Conservation (phyloP, 1,140 invertebrate species). For the Procambarus clarkii region DNA sequence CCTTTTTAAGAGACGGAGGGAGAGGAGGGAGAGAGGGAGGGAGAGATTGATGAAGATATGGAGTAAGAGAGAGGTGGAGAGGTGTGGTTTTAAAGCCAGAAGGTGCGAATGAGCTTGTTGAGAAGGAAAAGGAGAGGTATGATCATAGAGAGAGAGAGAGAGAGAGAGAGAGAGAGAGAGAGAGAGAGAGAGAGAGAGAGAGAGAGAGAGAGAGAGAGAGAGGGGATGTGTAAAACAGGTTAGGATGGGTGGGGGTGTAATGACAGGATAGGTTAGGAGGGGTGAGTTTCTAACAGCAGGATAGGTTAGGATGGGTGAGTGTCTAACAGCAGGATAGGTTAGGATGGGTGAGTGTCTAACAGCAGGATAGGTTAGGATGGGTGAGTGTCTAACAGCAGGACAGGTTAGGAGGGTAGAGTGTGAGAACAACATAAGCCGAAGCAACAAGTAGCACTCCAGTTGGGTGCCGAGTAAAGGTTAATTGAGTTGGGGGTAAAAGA, state of each 20-base stretch:
- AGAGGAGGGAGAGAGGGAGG: neutral
- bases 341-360: neutral
- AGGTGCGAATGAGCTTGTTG: no score
- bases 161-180: constrained; percentile 24
- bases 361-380: neutral
- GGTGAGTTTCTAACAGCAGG: no score
- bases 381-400: neutral
- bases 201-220: neutral
- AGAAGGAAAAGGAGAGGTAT: neutral
- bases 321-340: neutral
- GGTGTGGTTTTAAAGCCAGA: neutral
- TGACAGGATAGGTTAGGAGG: neutral
- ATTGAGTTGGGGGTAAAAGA: neutral
- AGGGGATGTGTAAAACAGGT: neutral
- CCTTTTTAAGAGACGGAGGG: no score
- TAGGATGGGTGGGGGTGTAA: neutral
- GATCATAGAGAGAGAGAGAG: neutral
- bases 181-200: constrained; percentile 11
- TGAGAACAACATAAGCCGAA: neutral
- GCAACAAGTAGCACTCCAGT: no score
- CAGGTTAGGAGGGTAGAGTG: neutral
- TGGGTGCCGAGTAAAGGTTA: neutral
- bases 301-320: no score
- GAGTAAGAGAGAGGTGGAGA: neutral
- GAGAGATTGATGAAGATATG: neutral